Conservation (phyloP, 2,888 invertebrate genomes). For the Epistrophella euchroma region DNA sequence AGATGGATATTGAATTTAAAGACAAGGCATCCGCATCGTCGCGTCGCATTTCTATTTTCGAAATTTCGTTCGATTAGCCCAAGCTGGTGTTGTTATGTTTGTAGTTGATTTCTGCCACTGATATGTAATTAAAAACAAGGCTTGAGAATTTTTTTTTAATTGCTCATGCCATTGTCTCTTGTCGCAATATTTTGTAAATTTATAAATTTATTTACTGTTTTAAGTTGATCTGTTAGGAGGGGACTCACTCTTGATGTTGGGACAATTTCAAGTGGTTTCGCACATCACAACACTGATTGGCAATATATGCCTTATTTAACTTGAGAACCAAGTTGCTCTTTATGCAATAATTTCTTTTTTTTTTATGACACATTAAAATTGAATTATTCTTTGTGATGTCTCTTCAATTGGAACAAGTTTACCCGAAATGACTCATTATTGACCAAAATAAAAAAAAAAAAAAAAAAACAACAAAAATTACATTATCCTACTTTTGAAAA, state of each 20-base stretch:
- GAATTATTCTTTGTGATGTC: slow-evolving; percentile 4
- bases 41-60: slow-evolving; percentile 16
- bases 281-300: slow-evolving; percentile 43
- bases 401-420: background rate
- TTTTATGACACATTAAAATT: slow-evolving; percentile 14
- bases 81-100: background rate
- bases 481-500: slow-evolving; percentile 14
- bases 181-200: slow-evolving; percentile 43
- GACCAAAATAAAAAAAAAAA: no score
- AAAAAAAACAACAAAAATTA: background rate
- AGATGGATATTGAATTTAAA: background rate
- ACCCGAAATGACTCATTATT: slow-evolving; percentile 8
- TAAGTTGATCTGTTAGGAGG: slow-evolving; percentile 5
- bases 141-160: slow-evolving; percentile 47
- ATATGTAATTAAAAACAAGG: slow-evolving; percentile 45
- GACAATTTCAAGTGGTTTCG: slow-evolving; percentile 59
- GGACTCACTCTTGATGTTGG: slow-evolving; percentile 6
- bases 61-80: slow-evolving; percentile 28
- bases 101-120: slow-evolving; percentile 30
- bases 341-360: slow-evolving; percentile 17
- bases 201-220: slow-evolving; percentile 25
- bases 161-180: slow-evolving; percentile 37
- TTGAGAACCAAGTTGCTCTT: slow-evolving; percentile 38
- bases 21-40: background rate
- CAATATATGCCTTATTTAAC: slow-evolving; percentile 20